phyloP scores from a whole-genome alignment of 2,797 vertebrate genomes.

The Cynopterus sphinx region DNA sequence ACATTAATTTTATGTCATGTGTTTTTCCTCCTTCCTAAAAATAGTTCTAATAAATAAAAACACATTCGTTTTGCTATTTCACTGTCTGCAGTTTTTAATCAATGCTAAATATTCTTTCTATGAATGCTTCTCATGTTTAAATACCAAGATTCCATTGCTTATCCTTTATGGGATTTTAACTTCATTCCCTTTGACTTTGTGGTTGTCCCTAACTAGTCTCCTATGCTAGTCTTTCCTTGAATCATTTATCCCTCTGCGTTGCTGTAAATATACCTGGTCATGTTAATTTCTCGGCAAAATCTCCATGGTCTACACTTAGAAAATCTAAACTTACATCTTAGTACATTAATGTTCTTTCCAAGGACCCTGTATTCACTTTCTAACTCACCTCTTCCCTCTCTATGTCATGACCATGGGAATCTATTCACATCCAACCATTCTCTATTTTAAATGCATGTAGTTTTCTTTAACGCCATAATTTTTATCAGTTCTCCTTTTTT shows the following conservation, averaged over 20 bases:
- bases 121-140: neutral
- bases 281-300: neutral
- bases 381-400: neutral
- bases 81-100: neutral
- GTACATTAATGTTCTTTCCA: neutral
- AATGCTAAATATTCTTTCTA: neutral
- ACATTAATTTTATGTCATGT: neutral
- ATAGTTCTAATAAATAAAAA: neutral
- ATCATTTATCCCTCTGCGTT: accelerated
- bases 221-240: neutral
- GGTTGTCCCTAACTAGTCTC: neutral
- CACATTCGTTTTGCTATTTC: neutral
- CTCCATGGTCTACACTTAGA: neutral
- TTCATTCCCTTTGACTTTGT: neutral
- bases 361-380: neutral
- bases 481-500: neutral
- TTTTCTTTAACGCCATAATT: neutral
- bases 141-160: neutral
- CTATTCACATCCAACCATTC: neutral
- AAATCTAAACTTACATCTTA: neutral
- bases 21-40: neutral
- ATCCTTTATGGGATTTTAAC: neutral
- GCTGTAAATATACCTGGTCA: neutral
- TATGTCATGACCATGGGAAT: neutral
- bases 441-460: neutral